These are phyloP conservation scores for Cyclina sinensis DNA, from an alignment of 1,140 invertebrate species.

Conservation along the genomic window DNA sequence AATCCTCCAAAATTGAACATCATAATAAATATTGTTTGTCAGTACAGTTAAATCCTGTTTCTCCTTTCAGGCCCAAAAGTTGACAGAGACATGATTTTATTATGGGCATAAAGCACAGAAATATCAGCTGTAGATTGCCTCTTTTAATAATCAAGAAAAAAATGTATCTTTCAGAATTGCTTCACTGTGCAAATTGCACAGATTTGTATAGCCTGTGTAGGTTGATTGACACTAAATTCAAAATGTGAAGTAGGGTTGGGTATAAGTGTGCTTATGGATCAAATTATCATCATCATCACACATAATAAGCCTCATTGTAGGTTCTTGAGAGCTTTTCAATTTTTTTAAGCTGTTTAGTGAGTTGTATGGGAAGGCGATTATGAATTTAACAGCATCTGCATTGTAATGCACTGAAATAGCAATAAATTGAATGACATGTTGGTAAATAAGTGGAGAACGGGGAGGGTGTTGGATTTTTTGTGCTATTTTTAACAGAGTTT, in stretches of 20 bases:
- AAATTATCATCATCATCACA: constrained; percentile 6
- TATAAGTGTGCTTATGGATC: constrained; percentile 15
- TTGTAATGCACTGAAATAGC: neutral
- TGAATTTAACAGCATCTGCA: neutral
- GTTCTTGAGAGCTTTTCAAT: neutral
- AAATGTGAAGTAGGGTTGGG: constrained; percentile 14
- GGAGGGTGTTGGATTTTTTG: neutral
- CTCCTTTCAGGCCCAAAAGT: neutral
- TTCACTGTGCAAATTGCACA: neutral
- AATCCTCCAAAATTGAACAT: too few species aligned
- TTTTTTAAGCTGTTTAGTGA: constrained; percentile 13
- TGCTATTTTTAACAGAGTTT: neutral
- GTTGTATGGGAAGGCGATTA: neutral
- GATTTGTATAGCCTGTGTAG: neutral
- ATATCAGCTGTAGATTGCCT: too few species aligned
- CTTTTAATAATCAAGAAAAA: too few species aligned
- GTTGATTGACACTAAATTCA: constrained; percentile 9
- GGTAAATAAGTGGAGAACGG: neutral
- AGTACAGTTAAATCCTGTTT: too few species aligned
- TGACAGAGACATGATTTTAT: too few species aligned
- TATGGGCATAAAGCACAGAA: too few species aligned
- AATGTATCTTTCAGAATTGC: too few species aligned
- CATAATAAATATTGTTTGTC: too few species aligned
- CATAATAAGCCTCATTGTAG: constrained; percentile 7
- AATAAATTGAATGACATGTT: neutral